These are phyloP conservation scores for Meiosimyza platycephala DNA, from an alignment of 2,888 invertebrate species.

Conservation along the genomic window DNA sequence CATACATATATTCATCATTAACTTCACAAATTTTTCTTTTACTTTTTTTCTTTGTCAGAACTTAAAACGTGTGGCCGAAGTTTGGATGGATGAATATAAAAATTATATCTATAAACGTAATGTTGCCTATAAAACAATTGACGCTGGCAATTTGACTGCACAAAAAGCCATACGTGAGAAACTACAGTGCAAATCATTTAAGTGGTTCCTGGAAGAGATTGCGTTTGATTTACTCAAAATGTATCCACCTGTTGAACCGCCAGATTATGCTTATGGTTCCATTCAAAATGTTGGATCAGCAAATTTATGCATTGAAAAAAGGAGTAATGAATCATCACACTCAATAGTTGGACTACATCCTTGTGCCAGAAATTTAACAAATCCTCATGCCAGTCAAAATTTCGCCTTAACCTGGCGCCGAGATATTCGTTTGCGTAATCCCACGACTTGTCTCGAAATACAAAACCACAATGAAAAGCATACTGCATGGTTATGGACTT, in stretches of 20 bases:
- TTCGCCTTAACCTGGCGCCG: constrained; percentile 66
- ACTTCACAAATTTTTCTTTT: no score
- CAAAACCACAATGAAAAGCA: constrained; percentile 73
- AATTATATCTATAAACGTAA: constrained; percentile 86
- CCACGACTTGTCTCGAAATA: constrained; percentile 88
- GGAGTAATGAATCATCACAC: constrained; percentile 65
- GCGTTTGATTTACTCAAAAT: constrained; percentile 90
- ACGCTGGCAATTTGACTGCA: constrained; percentile 83
- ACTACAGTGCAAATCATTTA: constrained; percentile 90
- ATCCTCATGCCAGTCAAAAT: constrained; percentile 61
- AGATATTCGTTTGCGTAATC: constrained; percentile 66
- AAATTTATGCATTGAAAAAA: constrained; percentile 80
- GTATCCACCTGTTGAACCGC: constrained; percentile 91
- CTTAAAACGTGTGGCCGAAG: constrained; percentile 92
- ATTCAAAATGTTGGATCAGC: constrained; percentile 75
- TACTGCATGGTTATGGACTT: constrained; percentile 84
- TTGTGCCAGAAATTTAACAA: constrained; percentile 57
- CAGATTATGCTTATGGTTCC: constrained; percentile 84
- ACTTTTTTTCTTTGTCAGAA: constrained; percentile 71
- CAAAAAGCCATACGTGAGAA: constrained; percentile 80
- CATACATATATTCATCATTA: no score
- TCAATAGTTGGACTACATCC: constrained; percentile 61
- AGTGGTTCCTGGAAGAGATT: constrained; percentile 95
- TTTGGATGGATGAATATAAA: constrained; percentile 99
- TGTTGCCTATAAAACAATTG: constrained; percentile 75